Conservation (phyloP, 2,797 vertebrate species). For the Peromyscus aztecus region DNA sequence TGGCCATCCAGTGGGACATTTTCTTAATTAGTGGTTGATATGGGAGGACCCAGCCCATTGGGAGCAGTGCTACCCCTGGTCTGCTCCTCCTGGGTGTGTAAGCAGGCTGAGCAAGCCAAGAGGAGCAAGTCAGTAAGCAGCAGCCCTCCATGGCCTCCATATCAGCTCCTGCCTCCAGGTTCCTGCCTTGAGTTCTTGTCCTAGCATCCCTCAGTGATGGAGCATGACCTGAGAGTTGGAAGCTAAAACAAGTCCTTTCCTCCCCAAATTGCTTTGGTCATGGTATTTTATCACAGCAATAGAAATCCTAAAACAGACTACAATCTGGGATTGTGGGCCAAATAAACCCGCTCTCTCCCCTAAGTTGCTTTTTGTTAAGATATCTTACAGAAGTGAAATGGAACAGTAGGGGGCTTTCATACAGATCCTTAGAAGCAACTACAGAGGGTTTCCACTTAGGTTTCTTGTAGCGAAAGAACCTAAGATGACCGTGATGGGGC, state of each 20-base stretch:
- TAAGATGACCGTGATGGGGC: fast-evolving
- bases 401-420: not conserved
- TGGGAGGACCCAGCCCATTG: not conserved
- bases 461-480: not conserved
- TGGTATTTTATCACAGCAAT: not conserved
- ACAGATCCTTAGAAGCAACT: too few relatives aligned
- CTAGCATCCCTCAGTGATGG: not conserved
- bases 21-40: not conserved
- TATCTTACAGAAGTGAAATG: not conserved
- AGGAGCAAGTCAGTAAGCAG: not conserved
- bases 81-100: not conserved
- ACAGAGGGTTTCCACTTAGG: not conserved
- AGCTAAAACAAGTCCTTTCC: not conserved
- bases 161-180: not conserved
- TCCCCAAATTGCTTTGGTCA: not conserved
- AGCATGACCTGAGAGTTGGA: not conserved
- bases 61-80: not conserved
- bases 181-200: not conserved
- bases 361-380: not conserved
- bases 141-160: not conserved
- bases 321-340: not conserved
- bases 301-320: not conserved
- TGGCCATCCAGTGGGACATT: too few relatives aligned
- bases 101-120: not conserved
- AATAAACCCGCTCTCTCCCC: not conserved